Evolutionary conservation across 2,888 invertebrate species (phyloP).

Genomic region (Galeruca laticollis): DNA sequence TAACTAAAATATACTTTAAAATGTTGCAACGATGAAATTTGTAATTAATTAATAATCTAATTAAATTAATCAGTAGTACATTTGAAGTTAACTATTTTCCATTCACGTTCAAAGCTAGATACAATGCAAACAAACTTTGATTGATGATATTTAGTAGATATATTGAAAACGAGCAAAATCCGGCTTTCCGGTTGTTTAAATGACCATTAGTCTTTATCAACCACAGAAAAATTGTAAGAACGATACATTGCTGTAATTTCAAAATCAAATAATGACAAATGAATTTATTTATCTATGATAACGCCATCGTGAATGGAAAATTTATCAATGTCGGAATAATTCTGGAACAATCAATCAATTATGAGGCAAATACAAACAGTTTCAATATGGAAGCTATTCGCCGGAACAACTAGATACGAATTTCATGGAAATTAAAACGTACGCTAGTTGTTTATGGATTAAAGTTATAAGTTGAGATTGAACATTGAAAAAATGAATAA

Average conservation of each 20-base stretch:
- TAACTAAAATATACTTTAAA: neutral
- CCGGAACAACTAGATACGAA: neutral
- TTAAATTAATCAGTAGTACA: no score
- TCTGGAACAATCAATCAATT: neutral
- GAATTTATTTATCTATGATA: neutral
- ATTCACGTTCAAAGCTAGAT: neutral
- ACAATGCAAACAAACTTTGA: neutral
- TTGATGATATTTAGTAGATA: no score
- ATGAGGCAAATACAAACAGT: neutral
- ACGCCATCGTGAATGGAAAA: slow-evolving; percentile 5
- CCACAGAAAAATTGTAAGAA: neutral
- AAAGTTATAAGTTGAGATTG: no score
- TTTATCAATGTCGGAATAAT: slow-evolving; percentile 8
- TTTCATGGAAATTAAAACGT: no score
- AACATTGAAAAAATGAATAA: no score
- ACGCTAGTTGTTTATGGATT: no score
- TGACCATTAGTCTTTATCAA: slow-evolving; percentile 2
- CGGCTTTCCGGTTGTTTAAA: neutral
- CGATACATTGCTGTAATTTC: neutral
- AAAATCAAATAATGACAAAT: neutral
- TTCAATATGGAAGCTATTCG: neutral
- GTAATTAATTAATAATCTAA: no score
- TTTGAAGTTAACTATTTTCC: neutral
- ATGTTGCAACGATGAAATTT: no score
- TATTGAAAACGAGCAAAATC: neutral